Evolutionary conservation across 1,140 invertebrate species (phyloP).

Genomic region (Euschistus heros): DNA sequence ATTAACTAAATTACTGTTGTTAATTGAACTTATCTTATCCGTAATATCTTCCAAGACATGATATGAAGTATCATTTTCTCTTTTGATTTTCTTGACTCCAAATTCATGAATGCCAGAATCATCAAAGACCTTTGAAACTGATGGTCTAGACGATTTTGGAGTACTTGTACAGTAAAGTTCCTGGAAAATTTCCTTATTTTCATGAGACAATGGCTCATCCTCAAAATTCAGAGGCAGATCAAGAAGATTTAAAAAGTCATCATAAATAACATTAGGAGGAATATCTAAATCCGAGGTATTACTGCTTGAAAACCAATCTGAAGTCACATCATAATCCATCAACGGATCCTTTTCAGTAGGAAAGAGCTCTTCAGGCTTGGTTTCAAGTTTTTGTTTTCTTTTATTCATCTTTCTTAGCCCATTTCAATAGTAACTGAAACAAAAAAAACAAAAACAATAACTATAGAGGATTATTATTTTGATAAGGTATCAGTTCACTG

Average conservation of each 20-base stretch:
- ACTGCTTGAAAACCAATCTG: neutral
- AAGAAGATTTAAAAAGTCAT: conserved; percentile 3
- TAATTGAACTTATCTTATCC: neutral
- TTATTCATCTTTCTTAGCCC: conserved; percentile 2
- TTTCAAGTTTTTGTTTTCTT: conserved; percentile 9
- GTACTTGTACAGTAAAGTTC: conserved; percentile 1
- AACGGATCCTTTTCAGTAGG: neutral
- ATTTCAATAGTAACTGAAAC: neutral
- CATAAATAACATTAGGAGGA: neutral
- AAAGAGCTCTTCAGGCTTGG: neutral
- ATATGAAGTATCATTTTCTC: neutral
- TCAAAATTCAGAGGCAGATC: conserved; percentile 1
- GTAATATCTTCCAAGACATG: conserved; percentile 4
- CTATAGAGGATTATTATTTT: no score
- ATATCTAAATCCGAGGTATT: neutral
- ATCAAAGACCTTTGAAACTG: neutral
- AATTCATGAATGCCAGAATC: conserved; percentile 4
- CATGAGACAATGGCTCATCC: conserved; percentile 1
- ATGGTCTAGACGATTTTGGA: neutral
- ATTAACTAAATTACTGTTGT: neutral
- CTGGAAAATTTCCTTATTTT: conserved; percentile 12
- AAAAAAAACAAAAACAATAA: neutral
- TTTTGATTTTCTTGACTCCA: neutral
- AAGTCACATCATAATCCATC: neutral
- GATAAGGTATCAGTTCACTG: no score